Evolutionary conservation across 2,888 invertebrate genomes (phyloP).

Genomic region (Rhyacophila evoluta): DNA sequence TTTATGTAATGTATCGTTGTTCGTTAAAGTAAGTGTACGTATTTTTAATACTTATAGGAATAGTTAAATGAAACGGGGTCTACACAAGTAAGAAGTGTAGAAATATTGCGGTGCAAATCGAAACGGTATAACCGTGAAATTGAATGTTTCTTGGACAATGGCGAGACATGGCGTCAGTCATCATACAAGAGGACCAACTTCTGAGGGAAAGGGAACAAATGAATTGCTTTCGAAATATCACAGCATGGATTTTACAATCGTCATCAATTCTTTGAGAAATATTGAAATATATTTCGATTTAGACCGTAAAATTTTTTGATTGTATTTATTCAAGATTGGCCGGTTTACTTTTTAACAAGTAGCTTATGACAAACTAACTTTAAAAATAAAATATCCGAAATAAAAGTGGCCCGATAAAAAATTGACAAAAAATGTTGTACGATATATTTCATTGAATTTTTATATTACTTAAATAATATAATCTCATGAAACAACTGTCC

Average conservation of each 20-base stretch:
- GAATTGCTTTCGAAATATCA: constrained; percentile 23
- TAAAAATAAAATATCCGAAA: no score
- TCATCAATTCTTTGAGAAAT: not conserved
- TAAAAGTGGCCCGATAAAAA: no score
- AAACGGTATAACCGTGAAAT: constrained; percentile 49
- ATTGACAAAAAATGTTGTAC: no score
- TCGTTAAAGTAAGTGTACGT: constrained; percentile 13
- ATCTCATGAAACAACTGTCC: no score
- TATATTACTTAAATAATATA: no score
- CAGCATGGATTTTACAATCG: not conserved
- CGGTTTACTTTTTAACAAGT: not conserved
- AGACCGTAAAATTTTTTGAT: constrained; percentile 5
- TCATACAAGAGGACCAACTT: constrained; percentile 1
- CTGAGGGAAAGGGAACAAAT: constrained; percentile 27
- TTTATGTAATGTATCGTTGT: constrained; percentile 15
- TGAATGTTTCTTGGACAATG: constrained; percentile 48
- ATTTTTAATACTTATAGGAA: not conserved
- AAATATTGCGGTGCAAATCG: constrained; percentile 47
- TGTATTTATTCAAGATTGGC: not conserved
- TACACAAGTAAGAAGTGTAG: constrained; percentile 31
- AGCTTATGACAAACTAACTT: not conserved
- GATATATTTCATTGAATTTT: no score
- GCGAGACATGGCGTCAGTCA: constrained; percentile 23
- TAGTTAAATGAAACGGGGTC: not conserved
- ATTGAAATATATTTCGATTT: constrained; percentile 11